Conservation (phyloP, 2,888 invertebrate species). For the Heteropelma amictum region DNA sequence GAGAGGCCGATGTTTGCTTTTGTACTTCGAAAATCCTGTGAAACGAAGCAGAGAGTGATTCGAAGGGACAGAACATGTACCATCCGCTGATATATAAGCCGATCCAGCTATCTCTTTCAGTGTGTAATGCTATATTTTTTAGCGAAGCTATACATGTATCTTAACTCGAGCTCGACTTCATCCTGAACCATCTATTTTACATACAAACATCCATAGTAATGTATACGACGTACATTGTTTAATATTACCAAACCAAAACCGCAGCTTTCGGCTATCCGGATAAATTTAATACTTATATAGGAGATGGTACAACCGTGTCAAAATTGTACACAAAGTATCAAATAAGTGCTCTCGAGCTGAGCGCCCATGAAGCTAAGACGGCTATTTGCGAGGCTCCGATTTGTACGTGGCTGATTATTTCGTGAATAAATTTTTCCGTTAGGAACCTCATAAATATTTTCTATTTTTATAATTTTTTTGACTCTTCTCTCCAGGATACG, state of each 20-base stretch:
- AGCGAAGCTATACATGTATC: conserved; percentile 16
- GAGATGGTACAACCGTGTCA: background rate
- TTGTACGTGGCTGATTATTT: background rate
- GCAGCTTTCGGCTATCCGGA: background rate
- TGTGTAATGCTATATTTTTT: conserved; percentile 40
- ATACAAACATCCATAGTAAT: conserved; percentile 42
- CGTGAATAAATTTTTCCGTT: too few species aligned
- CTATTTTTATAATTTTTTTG: too few species aligned
- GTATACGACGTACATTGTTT: conserved; percentile 25
- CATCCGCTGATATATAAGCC: conserved; percentile 62
- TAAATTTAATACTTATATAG: conserved; percentile 6
- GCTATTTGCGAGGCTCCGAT: background rate
- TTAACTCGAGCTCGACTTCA: conserved; percentile 33
- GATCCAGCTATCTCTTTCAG: conserved; percentile 47
- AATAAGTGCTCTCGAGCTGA: background rate
- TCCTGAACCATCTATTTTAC: conserved; percentile 40
- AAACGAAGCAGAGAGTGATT: conserved; percentile 69
- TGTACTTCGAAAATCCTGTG: conserved; percentile 66
- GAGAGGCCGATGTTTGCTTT: conserved; percentile 65
- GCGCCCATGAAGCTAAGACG: background rate
- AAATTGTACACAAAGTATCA: background rate
- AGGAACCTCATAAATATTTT: too few species aligned
- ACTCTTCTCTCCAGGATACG: too few species aligned
- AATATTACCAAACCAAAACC: conserved; percentile 24
- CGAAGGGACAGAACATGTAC: conserved; percentile 67